Base-by-base conservation (phyloP, 2,888 invertebrate species). In the Argyra leucocephala region DNA sequence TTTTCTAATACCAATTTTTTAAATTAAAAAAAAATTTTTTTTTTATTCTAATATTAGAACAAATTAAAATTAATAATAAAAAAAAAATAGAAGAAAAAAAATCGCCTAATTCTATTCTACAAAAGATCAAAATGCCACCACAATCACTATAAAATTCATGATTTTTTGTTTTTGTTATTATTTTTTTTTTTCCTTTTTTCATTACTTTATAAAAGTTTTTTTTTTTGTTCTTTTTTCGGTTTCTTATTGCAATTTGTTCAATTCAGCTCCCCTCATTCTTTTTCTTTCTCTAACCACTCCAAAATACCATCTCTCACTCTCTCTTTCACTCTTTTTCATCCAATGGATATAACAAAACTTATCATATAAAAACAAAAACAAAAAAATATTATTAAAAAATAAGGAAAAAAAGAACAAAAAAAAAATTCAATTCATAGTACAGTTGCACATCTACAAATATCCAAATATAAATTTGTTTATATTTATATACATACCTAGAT, bases 71-170 rank as follows among this genome's bases (percentile, higher is more conserved):
- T 31, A 6, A 1, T 10, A 31, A 31, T 18, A 48, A 48, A 48
- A 48, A 48, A 48, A 48, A 15, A 37, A 10, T 15, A 37, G 6
- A 37, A 37, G 3, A 1, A 48, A 48, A 48, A 48, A 48, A n/a
- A 48, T 1, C 18, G 48, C 48, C 48, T 48, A 48, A 48, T 48
- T 48, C 48, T 48, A 48, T 48, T 48, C 48, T 48, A 48, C 18
- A 48, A 48, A 48, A 48, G 48, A 48, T 48, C 48, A 48, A 48
- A 48, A 48, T 48, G 48, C 48, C 48, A 48, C 48, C 48, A 48
- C 48, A 48, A 48, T 48, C 48, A 48, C 48, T 48, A 2, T 48
- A 15, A 48, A 48, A 48, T 48, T 48, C 10, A 7, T 31, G 31
- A 31, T 31, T 31, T n/a, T 31, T 31, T 31, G 31, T 31, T 31